Evolutionary conservation across 2,113 vertebrate genomes (phyloP).

Genomic region (Bos javanicus): DNA sequence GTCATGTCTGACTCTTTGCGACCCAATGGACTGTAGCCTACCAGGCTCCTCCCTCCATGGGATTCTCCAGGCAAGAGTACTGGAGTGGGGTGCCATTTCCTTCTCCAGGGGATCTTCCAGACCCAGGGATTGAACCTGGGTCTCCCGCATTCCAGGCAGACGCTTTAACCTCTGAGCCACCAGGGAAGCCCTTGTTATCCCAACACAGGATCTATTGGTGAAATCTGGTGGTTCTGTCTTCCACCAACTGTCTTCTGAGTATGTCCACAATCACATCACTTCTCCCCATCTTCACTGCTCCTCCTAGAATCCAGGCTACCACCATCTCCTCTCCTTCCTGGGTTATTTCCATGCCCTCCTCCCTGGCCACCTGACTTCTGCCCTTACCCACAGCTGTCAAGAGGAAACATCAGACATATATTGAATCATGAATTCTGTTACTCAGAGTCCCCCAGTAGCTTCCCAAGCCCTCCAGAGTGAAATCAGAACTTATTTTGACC

Average conservation of each 20-base stretch:
- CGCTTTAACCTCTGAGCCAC: too few relatives aligned
- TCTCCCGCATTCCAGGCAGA: too few relatives aligned
- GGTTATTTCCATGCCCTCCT: neutral
- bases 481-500: neutral
- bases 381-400: neutral
- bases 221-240: neutral
- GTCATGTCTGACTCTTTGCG: too few relatives aligned
- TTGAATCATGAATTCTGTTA: neutral
- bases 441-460: neutral
- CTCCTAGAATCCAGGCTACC: rapidly evolving
- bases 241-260: neutral
- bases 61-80: too few relatives aligned
- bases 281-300: neutral
- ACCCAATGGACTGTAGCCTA: too few relatives aligned
- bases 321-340: neutral
- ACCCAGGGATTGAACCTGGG: too few relatives aligned
- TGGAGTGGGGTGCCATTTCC: too few relatives aligned
- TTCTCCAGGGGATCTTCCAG: too few relatives aligned
- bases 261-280: neutral
- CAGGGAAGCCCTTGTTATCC: neutral
- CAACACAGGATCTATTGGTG: neutral
- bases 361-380: neutral
- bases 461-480: neutral
- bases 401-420: neutral
- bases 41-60: too few relatives aligned